phyloP scores from a whole-genome alignment of 2,888 invertebrate species.

The Baronia brevicornis region DNA sequence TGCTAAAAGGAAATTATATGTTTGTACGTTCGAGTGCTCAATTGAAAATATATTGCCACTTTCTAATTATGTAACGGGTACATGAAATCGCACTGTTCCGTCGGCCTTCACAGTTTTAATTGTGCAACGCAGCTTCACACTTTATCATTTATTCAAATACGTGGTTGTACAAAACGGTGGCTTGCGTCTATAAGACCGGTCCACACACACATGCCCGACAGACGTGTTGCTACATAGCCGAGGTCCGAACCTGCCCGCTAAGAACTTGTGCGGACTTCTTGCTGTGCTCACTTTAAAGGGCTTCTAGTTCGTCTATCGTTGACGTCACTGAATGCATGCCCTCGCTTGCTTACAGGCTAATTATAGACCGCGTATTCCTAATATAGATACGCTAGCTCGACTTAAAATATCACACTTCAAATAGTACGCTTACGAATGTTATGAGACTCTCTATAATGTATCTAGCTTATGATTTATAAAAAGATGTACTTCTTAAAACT shows the following conservation, averaged over 20 bases:
- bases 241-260: slow-evolving; percentile 40
- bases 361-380: slow-evolving; percentile 15
- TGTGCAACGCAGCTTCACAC: slow-evolving; percentile 52
- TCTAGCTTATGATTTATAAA: too few relatives aligned
- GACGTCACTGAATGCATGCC: slow-evolving; percentile 23
- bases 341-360: slow-evolving; percentile 20
- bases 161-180: slow-evolving; percentile 55
- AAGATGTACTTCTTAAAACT: too few relatives aligned
- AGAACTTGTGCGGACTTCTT: slow-evolving; percentile 26
- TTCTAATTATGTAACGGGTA: slow-evolving; percentile 52
- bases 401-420: slow-evolving; percentile 18
- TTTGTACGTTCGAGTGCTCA: slow-evolving; percentile 8
- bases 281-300: slow-evolving; percentile 21
- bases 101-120: slow-evolving; percentile 56
- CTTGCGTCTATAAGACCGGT: slow-evolving; percentile 57
- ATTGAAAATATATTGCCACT: slow-evolving; percentile 23
- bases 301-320: slow-evolving; percentile 17
- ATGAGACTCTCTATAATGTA: too few relatives aligned
- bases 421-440: too few relatives aligned
- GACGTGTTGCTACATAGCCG: slow-evolving; percentile 24
- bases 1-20: too few relatives aligned
- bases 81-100: slow-evolving; percentile 41
- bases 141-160: slow-evolving; percentile 62
- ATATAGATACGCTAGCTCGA: slow-evolving; percentile 19
- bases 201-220: slow-evolving; percentile 32